Evolutionary conservation across 2,797 vertebrate genomes (phyloP).

Genomic region (Centropyge bicolor): DNA sequence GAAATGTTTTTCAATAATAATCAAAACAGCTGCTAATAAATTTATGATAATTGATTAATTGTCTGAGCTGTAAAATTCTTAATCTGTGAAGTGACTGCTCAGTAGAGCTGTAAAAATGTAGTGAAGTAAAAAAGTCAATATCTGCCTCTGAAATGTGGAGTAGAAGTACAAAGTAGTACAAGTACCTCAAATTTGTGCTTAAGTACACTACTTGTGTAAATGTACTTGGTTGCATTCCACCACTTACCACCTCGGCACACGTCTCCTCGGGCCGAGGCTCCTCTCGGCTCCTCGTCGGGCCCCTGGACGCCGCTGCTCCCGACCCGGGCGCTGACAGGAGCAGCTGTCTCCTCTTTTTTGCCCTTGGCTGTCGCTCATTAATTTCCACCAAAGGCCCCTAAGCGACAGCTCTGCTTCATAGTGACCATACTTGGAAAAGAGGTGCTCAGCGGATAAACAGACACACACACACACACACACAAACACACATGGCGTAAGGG

Average conservation of each 20-base stretch:
- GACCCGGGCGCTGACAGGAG: slow-evolving; percentile 89
- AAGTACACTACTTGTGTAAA: background rate
- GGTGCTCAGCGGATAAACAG: slow-evolving; percentile 76
- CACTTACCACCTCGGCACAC: background rate
- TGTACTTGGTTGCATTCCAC: background rate
- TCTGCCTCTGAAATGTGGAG: background rate
- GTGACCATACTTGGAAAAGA: slow-evolving; percentile 94
- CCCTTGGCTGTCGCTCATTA: slow-evolving; percentile 93
- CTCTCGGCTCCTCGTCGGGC: slow-evolving; percentile 44
- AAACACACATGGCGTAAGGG: slow-evolving; percentile 17
- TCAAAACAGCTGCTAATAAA: too few species aligned
- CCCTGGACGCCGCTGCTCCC: slow-evolving; percentile 75
- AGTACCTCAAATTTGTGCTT: background rate
- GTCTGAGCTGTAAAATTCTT: too few species aligned
- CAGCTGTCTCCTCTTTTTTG: slow-evolving; percentile 94
- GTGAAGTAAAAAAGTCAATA: background rate
- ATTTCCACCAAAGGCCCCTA: slow-evolving; percentile 91
- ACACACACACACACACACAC: slow-evolving; percentile 59
- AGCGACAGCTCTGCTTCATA: slow-evolving; percentile 90
- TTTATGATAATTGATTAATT: too few species aligned
- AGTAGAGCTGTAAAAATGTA: background rate
- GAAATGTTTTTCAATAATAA: too few species aligned
- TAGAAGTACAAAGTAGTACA: background rate
- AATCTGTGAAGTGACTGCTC: too few species aligned
- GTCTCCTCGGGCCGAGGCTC: slow-evolving; percentile 18